Evolutionary conservation across 2,888 invertebrate genomes (phyloP).

Genomic region (Ariolimax columbianus): DNA sequence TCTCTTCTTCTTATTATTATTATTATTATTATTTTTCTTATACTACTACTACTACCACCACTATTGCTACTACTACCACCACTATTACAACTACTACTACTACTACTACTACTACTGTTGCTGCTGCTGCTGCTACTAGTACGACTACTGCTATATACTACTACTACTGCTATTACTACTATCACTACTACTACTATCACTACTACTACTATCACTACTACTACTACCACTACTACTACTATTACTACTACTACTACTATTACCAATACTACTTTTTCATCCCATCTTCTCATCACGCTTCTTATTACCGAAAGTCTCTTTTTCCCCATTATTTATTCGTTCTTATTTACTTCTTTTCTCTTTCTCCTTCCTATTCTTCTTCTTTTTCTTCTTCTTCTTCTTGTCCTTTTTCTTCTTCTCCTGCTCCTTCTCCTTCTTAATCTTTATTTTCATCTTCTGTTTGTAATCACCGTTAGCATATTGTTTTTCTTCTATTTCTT

Average conservation of each 20-base stretch:
- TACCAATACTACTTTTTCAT: background rate
- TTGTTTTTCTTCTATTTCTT: too few relatives aligned
- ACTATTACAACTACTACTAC: constrained; percentile 1
- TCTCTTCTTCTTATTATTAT: too few relatives aligned
- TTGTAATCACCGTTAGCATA: too few relatives aligned
- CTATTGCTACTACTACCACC: background rate
- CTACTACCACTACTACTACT: background rate
- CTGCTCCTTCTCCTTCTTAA: too few relatives aligned
- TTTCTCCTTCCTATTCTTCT: too few relatives aligned
- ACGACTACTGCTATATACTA: background rate
- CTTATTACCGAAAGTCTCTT: too few relatives aligned
- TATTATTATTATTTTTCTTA: too few relatives aligned
- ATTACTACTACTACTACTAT: background rate
- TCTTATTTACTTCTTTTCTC: too few relatives aligned
- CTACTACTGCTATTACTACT: background rate
- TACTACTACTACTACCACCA: constrained; percentile 5
- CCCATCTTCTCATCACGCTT: background rate
- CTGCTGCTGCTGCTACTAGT: background rate
- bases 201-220: constrained; percentile 17
- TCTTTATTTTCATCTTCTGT: too few relatives aligned
- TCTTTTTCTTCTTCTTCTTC: too few relatives aligned
- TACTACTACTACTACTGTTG: background rate
- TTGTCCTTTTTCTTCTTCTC: too few relatives aligned
- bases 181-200: constrained; percentile 1
- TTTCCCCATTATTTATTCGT: too few relatives aligned